Conservation (phyloP, 2,113 vertebrate genomes). For the Sebastes schlegelii region DNA sequence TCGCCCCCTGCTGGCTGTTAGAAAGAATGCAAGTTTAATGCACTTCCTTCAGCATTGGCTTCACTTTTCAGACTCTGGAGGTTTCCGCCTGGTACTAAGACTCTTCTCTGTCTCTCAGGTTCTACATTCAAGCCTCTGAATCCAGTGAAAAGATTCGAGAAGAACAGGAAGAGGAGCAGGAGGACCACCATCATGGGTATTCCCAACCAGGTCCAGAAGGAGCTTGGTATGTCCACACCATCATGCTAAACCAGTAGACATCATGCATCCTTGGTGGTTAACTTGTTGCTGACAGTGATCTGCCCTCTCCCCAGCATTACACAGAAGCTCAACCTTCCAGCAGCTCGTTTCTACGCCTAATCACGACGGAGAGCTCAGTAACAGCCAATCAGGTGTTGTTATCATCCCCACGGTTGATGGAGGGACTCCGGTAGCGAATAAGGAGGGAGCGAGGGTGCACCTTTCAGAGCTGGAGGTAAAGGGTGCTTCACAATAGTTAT, state of each 20-base stretch:
- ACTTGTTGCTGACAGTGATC: constrained; percentile 13
- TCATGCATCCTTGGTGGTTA: background rate
- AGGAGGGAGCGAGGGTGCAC: constrained; percentile 86
- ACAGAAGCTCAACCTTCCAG: constrained; percentile 74
- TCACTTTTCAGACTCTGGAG: too few relatives aligned
- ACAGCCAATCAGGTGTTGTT: constrained; percentile 72
- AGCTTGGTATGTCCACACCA: constrained; percentile 87
- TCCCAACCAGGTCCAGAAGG: constrained; percentile 94
- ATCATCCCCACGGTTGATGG: constrained; percentile 91
- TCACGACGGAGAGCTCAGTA: constrained; percentile 42
- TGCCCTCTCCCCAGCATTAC: constrained; percentile 68
- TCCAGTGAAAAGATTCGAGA: constrained; percentile 85
- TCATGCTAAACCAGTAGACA: background rate
- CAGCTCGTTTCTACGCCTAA: constrained; percentile 64
- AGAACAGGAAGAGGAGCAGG: constrained; percentile 86
- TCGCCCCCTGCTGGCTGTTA: too few relatives aligned
- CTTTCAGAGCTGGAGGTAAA: constrained; percentile 81
- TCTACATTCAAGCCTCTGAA: constrained; percentile 95
- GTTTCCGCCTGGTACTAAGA: too few relatives aligned
- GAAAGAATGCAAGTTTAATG: too few relatives aligned
- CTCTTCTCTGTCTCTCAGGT: constrained; percentile 77
- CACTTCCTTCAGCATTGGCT: too few relatives aligned
- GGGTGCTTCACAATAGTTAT: background rate
- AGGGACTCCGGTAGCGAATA: constrained; percentile 66
- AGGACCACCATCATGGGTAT: constrained; percentile 96